phyloP scores from a whole-genome alignment of 2,888 invertebrate species.

The Oeneis ivallda region DNA sequence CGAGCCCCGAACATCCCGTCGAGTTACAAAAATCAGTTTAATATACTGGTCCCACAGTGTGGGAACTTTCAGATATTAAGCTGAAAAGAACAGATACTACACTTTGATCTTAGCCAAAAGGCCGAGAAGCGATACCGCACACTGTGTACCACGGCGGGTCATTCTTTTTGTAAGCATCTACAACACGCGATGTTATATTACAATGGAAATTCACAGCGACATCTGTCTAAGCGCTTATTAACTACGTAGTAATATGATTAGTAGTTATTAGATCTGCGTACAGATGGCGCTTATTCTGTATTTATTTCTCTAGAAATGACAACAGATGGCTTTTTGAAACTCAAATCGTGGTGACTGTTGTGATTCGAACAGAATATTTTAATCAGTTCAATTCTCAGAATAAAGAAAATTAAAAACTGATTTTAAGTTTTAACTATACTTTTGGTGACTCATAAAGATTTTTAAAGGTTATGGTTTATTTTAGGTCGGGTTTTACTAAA shows the following conservation, averaged over 20 bases:
- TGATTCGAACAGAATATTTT: too few relatives aligned
- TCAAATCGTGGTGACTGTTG: too few relatives aligned
- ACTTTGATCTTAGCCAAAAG: conserved; percentile 20
- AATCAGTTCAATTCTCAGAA: too few relatives aligned
- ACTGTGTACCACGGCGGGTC: neutral
- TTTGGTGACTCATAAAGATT: too few relatives aligned
- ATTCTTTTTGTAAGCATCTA: conserved; percentile 6
- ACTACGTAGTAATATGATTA: neutral
- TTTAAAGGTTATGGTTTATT: too few relatives aligned
- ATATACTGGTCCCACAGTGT: conserved; percentile 15
- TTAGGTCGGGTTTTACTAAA: too few relatives aligned
- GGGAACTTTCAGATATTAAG: conserved; percentile 14
- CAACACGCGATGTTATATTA: neutral
- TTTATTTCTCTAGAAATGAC: neutral
- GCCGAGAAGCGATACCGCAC: neutral
- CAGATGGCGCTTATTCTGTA: neutral
- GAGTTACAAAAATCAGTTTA: conserved; percentile 14
- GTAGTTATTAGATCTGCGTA: neutral
- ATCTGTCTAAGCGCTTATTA: conserved; percentile 1
- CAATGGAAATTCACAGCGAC: neutral
- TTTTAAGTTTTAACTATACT: too few relatives aligned
- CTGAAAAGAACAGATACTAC: conserved; percentile 15
- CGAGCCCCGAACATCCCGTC: conserved; percentile 13
- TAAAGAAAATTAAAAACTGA: too few relatives aligned
- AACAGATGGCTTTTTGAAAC: neutral